phyloP scores from a whole-genome alignment of 2,888 invertebrate species.

The Tromatobia lineatoria region DNA sequence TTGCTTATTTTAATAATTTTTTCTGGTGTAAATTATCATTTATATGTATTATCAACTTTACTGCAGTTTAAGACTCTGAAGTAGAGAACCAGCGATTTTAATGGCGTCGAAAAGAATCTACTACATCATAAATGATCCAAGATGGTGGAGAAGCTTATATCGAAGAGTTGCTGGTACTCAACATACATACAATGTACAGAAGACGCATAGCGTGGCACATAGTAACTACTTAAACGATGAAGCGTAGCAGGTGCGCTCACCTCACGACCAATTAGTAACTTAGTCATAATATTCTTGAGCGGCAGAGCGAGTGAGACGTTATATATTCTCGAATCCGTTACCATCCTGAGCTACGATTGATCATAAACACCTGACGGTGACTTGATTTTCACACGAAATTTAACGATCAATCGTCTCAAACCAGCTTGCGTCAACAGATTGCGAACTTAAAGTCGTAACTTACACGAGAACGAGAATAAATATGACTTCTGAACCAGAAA shows the following conservation, averaged over 20 bases:
- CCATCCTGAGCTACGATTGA: slow-evolving; percentile 9
- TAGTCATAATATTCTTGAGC: slow-evolving; percentile 25
- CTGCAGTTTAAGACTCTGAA: too few relatives aligned
- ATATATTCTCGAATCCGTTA: background rate
- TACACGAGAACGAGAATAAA: background rate
- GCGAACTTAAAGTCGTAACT: background rate
- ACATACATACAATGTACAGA: background rate
- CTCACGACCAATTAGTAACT: slow-evolving; percentile 43
- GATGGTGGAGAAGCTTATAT: slow-evolving; percentile 1
- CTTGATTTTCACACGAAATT: background rate
- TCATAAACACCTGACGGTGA: background rate
- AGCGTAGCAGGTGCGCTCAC: slow-evolving; percentile 5
- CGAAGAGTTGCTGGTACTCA: background rate
- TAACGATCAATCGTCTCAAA: background rate
- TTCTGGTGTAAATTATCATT: too few relatives aligned
- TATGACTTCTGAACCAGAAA: background rate
- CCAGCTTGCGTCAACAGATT: background rate
- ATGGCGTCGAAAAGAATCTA: slow-evolving; percentile 21
- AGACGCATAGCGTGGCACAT: background rate
- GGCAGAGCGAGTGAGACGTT: background rate
- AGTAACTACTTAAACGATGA: slow-evolving; percentile 29
- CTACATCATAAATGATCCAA: background rate
- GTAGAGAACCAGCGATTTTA: slow-evolving; percentile 34
- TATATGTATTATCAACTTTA: too few relatives aligned
- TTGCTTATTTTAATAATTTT: too few relatives aligned